Base-by-base conservation (phyloP, 2,888 invertebrate genomes). In the Rhagium mordax region DNA sequence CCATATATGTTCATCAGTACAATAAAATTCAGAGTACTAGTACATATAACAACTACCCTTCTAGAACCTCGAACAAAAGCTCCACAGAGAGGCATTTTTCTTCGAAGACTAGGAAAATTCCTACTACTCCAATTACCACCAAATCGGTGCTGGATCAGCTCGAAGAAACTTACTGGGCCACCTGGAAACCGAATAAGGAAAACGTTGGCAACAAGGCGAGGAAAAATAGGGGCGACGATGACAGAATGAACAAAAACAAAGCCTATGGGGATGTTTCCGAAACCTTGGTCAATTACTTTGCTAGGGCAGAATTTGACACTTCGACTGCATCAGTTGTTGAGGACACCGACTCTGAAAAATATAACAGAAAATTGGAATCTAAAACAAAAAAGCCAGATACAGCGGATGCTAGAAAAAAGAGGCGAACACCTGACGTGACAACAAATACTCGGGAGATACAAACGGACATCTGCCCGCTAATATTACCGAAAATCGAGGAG, bases 101-200 rank as follows among this genome's bases (percentile, higher is more conserved):
- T 8, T 16, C n/a, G 0, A 60, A 60, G 41, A 24, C 60, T 0
- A 60, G 41, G 20, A 60, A 60, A 41, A 20, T 47, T 2, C 13
- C 47, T 1, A 8, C 64, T 59, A 10, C 73, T 69, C 67, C 77
- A 72, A 33, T 33, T 13, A 55, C 66, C 41, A 71, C 77, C 1
- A 83, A 81, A 72, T 76, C 78, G n/a, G 78, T 81, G 5, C 71
- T 84, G 20, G 81, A 85, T 53, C 85, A 83, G 74, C 70, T 87
- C 24, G 87, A 87, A 76, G 87, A 87, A 78, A 82, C 84, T 1
- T 87, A 87, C 68, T 87, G 87, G 87, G 84, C 86, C 0, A 83
- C 83, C 65, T 87, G 87, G 87, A 87, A 86, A 77, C 87, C 87
- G 0, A 79, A 74, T 27, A 83, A 79, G 51, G 77, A 74, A 13